phyloP scores from a whole-genome alignment of 1,140 invertebrate species.

The Lasaia peninsularis region DNA sequence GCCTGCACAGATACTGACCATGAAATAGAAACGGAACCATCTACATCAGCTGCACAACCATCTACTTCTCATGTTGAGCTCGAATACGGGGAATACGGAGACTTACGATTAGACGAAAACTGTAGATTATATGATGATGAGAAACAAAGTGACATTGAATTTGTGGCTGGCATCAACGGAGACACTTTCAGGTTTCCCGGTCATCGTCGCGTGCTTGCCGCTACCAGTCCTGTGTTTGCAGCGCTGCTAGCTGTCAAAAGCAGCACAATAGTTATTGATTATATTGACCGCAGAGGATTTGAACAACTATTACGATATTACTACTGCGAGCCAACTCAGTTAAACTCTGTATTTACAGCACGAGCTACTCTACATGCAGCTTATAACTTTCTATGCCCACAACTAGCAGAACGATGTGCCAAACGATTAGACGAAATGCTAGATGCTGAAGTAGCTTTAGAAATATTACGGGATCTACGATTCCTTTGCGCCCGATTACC shows the following conservation, averaged over 20 bases:
- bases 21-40: slow-evolving; percentile 30
- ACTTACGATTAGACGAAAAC: slow-evolving; percentile 30
- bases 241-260: slow-evolving; percentile 67
- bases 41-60: slow-evolving; percentile 25
- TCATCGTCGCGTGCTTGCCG: slow-evolving; percentile 81
- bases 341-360: slow-evolving; percentile 81
- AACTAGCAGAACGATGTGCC: slow-evolving; percentile 80
- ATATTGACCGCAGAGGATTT: slow-evolving; percentile 83
- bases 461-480: slow-evolving; percentile 66
- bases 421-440: slow-evolving; percentile 77
- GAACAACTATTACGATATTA: slow-evolving; percentile 83
- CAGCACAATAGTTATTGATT: slow-evolving; percentile 72
- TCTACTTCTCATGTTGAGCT: slow-evolving; percentile 24
- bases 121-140: slow-evolving; percentile 76
- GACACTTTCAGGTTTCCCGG: slow-evolving; percentile 82
- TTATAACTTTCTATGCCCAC: slow-evolving; percentile 82
- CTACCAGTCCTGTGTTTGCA: slow-evolving; percentile 77
- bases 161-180: slow-evolving; percentile 80
- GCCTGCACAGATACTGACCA: slow-evolving; percentile 46
- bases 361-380: slow-evolving; percentile 82
- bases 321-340: slow-evolving; percentile 79
- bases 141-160: slow-evolving; percentile 81
- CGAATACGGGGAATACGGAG: slow-evolving; percentile 28
- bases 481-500: slow-evolving; percentile 65
- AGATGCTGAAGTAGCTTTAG: slow-evolving; percentile 61